Evolutionary conservation across 2,888 invertebrate genomes (phyloP).

Genomic region (Ischnura elegans): DNA sequence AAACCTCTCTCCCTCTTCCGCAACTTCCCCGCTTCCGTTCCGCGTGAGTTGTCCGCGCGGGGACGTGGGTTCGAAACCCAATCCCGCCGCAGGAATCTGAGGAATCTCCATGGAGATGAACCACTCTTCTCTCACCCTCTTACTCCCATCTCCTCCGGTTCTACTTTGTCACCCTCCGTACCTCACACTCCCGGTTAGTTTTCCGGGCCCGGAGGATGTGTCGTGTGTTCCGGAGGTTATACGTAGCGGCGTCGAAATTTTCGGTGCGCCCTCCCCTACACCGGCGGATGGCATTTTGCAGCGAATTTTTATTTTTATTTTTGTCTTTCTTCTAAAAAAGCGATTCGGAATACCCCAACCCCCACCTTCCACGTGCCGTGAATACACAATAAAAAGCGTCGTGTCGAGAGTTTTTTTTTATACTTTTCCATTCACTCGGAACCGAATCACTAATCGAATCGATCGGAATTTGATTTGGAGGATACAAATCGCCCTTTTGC

Average conservation of each 20-base stretch:
- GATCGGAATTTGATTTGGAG: too few species aligned
- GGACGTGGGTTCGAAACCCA: constrained; percentile 64
- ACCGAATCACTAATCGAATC: too few species aligned
- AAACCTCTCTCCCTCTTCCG: neutral
- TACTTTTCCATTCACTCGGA: too few species aligned
- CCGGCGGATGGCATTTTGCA: neutral
- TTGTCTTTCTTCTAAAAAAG: too few species aligned
- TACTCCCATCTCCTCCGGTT: neutral
- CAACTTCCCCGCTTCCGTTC: neutral
- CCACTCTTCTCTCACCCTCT: neutral
- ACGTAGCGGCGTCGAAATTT: neutral
- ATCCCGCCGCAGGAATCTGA: constrained; percentile 63
- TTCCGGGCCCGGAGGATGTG: neutral
- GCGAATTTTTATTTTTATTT: too few species aligned
- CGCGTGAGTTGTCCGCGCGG: neutral
- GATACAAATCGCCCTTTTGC: too few species aligned
- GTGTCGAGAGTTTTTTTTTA: too few species aligned
- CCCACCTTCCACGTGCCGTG: neutral
- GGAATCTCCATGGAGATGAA: constrained; percentile 63
- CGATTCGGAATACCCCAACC: neutral
- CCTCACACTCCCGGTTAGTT: neutral
- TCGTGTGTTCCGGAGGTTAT: too few species aligned
- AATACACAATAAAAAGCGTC: too few species aligned
- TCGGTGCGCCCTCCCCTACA: neutral
- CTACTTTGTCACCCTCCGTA: too few species aligned